These are phyloP conservation scores for Cochlearius cochlearius DNA, from an alignment of 2,113 vertebrate species.

Conservation along the genomic window DNA sequence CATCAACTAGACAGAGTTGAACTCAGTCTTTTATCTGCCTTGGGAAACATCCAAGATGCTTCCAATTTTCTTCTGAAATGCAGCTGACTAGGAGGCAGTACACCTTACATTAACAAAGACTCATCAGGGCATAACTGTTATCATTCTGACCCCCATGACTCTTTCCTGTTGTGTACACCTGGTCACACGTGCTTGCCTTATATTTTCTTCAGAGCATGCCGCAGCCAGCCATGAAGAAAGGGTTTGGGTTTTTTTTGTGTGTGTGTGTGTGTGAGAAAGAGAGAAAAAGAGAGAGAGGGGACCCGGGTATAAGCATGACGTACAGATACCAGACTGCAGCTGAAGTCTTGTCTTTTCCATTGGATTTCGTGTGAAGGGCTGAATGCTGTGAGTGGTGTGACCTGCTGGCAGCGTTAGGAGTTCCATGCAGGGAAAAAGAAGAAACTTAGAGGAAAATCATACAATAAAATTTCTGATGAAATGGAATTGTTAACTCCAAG, in stretches of 20 bases:
- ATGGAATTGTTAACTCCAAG: background rate
- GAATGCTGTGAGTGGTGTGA: background rate
- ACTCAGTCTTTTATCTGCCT: slow-evolving; percentile 68
- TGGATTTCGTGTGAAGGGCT: background rate
- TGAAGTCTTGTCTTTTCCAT: background rate
- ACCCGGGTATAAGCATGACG: background rate
- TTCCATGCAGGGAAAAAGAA: background rate
- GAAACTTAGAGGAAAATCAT: background rate
- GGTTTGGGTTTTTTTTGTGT: no score
- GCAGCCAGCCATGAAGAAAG: background rate
- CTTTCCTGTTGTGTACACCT: slow-evolving; percentile 45
- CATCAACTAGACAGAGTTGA: slow-evolving; percentile 64
- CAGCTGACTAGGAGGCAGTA: slow-evolving; percentile 66
- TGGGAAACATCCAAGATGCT: slow-evolving; percentile 62
- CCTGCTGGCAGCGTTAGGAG: background rate
- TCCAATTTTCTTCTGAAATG: slow-evolving; percentile 68
- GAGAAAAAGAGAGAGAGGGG: background rate
- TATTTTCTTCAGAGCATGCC: background rate
- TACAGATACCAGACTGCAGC: background rate
- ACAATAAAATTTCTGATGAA: background rate
- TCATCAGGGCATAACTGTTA: slow-evolving; percentile 60
- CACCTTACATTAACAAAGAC: slow-evolving; percentile 68
- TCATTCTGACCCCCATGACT: slow-evolving; percentile 29
- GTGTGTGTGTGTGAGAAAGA: background rate
- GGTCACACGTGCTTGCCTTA: background rate